Base-by-base conservation (phyloP, 2,888 invertebrate genomes). In the Acutogordius australiensis region DNA sequence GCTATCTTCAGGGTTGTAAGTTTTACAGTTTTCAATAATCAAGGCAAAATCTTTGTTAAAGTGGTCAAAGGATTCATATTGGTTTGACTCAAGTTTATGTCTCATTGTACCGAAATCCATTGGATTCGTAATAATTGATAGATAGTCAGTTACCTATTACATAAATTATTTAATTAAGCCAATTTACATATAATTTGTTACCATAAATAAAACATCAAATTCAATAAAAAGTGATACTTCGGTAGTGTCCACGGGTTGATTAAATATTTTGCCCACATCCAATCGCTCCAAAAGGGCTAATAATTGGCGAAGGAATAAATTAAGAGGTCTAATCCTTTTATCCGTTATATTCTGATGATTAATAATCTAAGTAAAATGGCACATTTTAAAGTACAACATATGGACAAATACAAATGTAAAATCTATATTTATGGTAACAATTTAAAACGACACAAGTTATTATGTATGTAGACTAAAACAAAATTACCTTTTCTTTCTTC, bases 1-100 rank as follows among this genome's bases (percentile, higher is more conserved):
- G 23, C 4, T n/a, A 51, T 51, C 51, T 23, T 51, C 4, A 51
- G 83, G 81, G 70, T 97, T 97, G 70, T 94, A 97, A 0, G 81
- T 81, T 66, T 87, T 76, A 68, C 94, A 97, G 72, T 97, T 97
- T 64, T 79, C 79, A 61, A 91, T 83, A 82, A 97, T 91, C n/a
- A 91, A 76, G 66, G 81, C 79, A 70, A 94, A 91, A 73, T 97
- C 94, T 0, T 75, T 75, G 67, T 86, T 83, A 67, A 94, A 78
- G 30, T 81, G 79, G 62, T 80, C 79, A 45, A 91, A 74, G 60
- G 77, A 78, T 2, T 73, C 72, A 69, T 86, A 85, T 57, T 66
- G 65, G 63, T 75, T 75, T 60, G 70, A 64, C 2, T 71, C 69
- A 8, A 74, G 67, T 63, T 75, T 76, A 26, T 66, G 67, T 63